Base-by-base conservation (phyloP, 2,113 vertebrate species). In the Solea solea region DNA sequence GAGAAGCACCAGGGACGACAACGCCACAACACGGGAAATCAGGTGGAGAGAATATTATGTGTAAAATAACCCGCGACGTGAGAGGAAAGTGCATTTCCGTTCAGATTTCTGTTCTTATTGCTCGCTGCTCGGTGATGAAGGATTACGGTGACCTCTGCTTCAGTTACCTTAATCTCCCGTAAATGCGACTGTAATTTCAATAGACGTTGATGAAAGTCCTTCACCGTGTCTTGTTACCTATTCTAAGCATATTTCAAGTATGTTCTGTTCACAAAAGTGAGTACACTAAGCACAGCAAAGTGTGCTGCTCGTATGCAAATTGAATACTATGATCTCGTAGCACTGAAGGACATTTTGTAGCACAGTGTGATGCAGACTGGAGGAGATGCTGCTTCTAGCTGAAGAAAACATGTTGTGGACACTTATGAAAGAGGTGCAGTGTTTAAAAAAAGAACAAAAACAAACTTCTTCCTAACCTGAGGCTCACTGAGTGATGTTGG, bases 101-200 rank as follows among this genome's bases (percentile, higher is more conserved):
- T 48, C 48, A 46, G 42, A 56, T 70, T 52, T 57, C 11, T 27
- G 11, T 34, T 34, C 3, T 34, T 34, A 34, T 34, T 34, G 34
- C 34, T 34, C 16, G 25, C 55, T 60, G 34, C 25, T 61, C 5
- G 27, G 12, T 0, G 7, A 27, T 16, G 34, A 34, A 34, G 34
- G 51, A 61, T 27, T 39, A 46, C 42, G 61, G 59, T 70, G 61
- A 72, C 53, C 21, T 66, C 53, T 56, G 15, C 60, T 53, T 39
- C 69, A 14, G 66, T 74, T 53, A 65, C 48, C 27, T 49, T 52
- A 58, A 58, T 55, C 70, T 61, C 14, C 2, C 44, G 13, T 56
- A 63, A 41, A 57, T 56, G 16, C 54, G 56, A 51, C 63, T 57
- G 39, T 60, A 39, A 63, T 55, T 71, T 78, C 12, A 68, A 41